A percentile compares a stretch with the other conserved stretches of the same genome.
Evolutionary conservation across 2,113 vertebrate species (phyloP).

Genomic region (Eretmodus cyanostictus): DNA sequence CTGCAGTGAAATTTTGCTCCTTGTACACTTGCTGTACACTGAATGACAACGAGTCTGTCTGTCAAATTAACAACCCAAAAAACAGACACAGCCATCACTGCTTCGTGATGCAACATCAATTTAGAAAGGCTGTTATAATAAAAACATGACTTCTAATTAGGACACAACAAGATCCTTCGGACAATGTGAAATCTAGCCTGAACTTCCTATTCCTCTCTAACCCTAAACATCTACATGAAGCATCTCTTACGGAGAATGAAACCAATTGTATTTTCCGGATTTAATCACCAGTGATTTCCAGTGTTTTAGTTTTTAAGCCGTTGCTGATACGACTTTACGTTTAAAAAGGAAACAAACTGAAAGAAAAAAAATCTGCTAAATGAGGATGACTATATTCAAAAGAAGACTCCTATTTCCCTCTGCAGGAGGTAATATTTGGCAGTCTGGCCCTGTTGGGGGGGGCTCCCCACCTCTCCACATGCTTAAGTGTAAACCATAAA

Average conservation of each 20-base stretch:
- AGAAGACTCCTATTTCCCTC: not conserved
- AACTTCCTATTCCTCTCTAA: not conserved
- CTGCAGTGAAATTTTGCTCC: not conserved
- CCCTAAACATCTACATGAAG: not conserved
- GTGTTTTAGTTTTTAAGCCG: not conserved
- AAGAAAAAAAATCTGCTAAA: not conserved
- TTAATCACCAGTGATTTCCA: not conserved
- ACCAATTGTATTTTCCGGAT: fast-evolving
- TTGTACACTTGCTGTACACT: not conserved
- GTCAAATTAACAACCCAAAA: not conserved
- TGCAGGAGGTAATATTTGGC: not conserved
- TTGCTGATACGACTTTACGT: not conserved
- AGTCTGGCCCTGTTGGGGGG: not conserved
- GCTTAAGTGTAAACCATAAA: not conserved
- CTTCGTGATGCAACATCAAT: not conserved
- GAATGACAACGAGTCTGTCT: not conserved
- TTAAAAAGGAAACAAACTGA: not conserved
- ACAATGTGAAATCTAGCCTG: not conserved
- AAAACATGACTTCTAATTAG: not conserved
- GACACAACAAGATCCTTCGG: not conserved
- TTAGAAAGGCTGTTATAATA: not conserved
- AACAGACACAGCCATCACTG: not conserved
- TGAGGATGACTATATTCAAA: not conserved
- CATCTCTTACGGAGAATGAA: not conserved
- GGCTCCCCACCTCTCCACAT: fast-evolving